phyloP scores from a whole-genome alignment of 2,888 invertebrate genomes.

The Hesperia comma region DNA sequence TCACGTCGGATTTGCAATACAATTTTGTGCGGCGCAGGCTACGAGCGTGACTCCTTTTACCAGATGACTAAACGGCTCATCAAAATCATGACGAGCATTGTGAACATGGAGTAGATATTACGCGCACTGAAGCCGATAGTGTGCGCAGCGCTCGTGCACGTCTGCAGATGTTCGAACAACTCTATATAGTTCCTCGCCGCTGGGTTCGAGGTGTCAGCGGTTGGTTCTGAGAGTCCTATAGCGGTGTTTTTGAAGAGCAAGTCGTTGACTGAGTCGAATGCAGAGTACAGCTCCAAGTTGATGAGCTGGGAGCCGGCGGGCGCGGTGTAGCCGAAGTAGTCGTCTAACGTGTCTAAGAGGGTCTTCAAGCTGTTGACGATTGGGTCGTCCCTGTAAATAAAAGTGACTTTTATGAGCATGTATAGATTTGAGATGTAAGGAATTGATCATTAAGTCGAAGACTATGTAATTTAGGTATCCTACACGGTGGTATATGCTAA shows the following conservation, averaged over 20 bases:
- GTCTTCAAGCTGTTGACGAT: slow-evolving; percentile 61
- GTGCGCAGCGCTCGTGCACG: slow-evolving; percentile 61
- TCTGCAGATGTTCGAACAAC: slow-evolving; percentile 75
- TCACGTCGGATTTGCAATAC: too few species aligned
- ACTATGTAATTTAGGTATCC: too few species aligned
- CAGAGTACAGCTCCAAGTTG: slow-evolving; percentile 83
- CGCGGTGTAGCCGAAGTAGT: slow-evolving; percentile 78
- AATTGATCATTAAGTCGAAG: too few species aligned
- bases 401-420: too few species aligned
- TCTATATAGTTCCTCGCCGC: slow-evolving; percentile 83
- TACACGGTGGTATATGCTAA: too few species aligned
- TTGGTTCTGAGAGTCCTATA: slow-evolving; percentile 78
- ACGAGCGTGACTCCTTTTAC: not conserved
- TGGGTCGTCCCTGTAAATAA: slow-evolving; percentile 61
- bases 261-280: slow-evolving; percentile 79
- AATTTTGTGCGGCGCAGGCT: not conserved
- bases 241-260: slow-evolving; percentile 86
- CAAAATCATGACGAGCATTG: slow-evolving; percentile 54
- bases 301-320: slow-evolving; percentile 61
- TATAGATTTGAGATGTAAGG: too few species aligned
- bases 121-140: slow-evolving; percentile 48
- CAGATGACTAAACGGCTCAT: slow-evolving; percentile 48
- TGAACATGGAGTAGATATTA: slow-evolving; percentile 57
- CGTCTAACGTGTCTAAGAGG: slow-evolving; percentile 75
- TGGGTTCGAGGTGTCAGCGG: slow-evolving; percentile 56